phyloP scores from a whole-genome alignment of 1,140 invertebrate species.

The Arion vulgaris region DNA sequence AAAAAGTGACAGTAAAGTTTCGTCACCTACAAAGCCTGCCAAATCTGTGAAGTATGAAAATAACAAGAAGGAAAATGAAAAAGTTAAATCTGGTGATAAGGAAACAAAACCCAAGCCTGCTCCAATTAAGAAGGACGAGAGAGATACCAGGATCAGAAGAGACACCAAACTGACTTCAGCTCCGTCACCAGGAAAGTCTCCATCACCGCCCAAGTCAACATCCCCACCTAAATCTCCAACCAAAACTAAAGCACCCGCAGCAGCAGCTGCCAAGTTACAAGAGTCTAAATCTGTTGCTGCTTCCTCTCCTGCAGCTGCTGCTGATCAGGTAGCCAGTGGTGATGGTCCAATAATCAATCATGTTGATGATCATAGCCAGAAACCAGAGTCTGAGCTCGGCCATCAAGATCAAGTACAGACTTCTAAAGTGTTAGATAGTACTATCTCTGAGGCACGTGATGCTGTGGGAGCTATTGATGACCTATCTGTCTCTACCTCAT shows the following conservation, averaged over 20 bases:
- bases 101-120: neutral
- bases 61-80: slow-evolving; percentile 41
- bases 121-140: neutral
- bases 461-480: slow-evolving; percentile 1
- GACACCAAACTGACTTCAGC: slow-evolving; percentile 2
- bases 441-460: slow-evolving; percentile 4
- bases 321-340: neutral
- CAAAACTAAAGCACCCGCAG: slow-evolving; percentile 11
- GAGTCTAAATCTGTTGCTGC: slow-evolving; percentile 2
- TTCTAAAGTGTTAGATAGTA: neutral
- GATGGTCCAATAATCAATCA: neutral
- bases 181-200: slow-evolving; percentile 21
- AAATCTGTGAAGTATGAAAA: slow-evolving; percentile 41
- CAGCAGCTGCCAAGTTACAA: neutral
- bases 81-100: slow-evolving; percentile 19
- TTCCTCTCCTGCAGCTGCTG: neutral
- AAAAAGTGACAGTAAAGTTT: slow-evolving; percentile 14
- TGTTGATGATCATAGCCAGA: neutral
- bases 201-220: slow-evolving; percentile 30
- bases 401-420: neutral
- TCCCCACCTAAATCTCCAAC: slow-evolving; percentile 30
- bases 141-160: neutral
- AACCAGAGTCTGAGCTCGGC: neutral
- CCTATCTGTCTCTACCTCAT: neutral
- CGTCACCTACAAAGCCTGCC: slow-evolving; percentile 37